Base-by-base conservation (phyloP, 2,797 vertebrate species). In the Pseudochaenichthys georgianus region DNA sequence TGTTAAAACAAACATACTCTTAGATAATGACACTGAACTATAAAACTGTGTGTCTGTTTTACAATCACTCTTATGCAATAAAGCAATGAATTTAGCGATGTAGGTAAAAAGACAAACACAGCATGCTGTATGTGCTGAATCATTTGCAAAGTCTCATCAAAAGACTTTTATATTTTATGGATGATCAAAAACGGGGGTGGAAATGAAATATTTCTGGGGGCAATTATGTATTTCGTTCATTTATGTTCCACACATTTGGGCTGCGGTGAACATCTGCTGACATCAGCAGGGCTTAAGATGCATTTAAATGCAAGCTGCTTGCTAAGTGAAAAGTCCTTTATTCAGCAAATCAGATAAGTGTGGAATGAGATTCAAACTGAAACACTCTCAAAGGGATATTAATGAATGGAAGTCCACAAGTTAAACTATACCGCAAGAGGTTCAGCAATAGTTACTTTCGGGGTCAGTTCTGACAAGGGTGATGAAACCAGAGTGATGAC, bases 271-370 rank as follows among this genome's bases (percentile, higher is more conserved):
- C 34, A 65, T 75, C 38, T 75, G 66, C 78, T 72, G 63, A 83
- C 71, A 61, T 9, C 66, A 66, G 57, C 75, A 58, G 45, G 28
- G 63, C 60, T 75, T 72, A 52, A 50, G 58, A 66, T 66, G 69
- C 78, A 72, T 64, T 42, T 21, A 78, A 46, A 80, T 60, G 66
- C 46, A 66, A 67, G 63, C 70, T 11, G 59, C 67, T 75, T 60
- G 54, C 47, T 84, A 51, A 7, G 63, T 66, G 46, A 68, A 67
- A 66, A 75, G 38, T 51, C 41, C 52, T 66, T 13, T 31, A 75
- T 76, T 85, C 78, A 80, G 70, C 63, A 76, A 70, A 78, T 70
- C 55, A 28, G 50, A 73, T 10, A 69, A 60, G 19, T 72, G 57
- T 66, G 60, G 60, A 75, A 38, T 10, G 60, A 60, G 54, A 67